A percentile compares a stretch with the other conserved stretches of the same genome.
Evolutionary conservation across 37 sponge, comb jelly and placozoan genomes (phyloP).

Genomic region (Aphrocallistes beatrix): DNA sequence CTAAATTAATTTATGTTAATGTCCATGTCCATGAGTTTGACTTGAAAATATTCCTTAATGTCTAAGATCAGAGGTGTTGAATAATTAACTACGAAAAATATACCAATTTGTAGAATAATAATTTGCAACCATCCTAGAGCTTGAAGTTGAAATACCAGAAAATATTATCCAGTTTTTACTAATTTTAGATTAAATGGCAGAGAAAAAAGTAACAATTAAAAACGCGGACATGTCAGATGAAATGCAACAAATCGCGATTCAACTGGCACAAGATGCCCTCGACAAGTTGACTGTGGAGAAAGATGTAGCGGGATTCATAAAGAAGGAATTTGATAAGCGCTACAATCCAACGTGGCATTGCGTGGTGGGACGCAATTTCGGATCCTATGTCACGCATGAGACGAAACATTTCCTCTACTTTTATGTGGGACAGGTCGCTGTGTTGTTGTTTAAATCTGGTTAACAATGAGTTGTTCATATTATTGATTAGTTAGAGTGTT

Average conservation of each 20-base stretch:
- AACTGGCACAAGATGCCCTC: slow-evolving; percentile 65
- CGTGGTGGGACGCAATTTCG: slow-evolving; percentile 98
- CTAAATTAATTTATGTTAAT: too few relatives aligned
- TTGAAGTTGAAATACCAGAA: too few relatives aligned
- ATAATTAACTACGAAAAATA: too few relatives aligned
- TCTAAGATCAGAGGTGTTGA: too few relatives aligned
- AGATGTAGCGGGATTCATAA: slow-evolving; percentile 96
- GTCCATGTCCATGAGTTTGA: too few relatives aligned
- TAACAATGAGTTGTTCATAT: too few relatives aligned
- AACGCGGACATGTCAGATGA: slow-evolving; percentile 99
- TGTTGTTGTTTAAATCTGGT: slow-evolving; percentile 98
- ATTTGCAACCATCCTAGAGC: too few relatives aligned
- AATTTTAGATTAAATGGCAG: too few relatives aligned
- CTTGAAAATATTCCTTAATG: too few relatives aligned
- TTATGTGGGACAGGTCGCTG: slow-evolving; percentile 96
- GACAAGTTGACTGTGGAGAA: slow-evolving; percentile 98
- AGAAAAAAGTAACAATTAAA: slow-evolving; percentile 90
- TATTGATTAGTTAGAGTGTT: too few relatives aligned
- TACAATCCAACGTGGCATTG: slow-evolving; percentile 99
- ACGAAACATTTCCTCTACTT: slow-evolving; percentile 99
- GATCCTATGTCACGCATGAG: slow-evolving; percentile 99
- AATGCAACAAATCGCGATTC: slow-evolving; percentile 94
- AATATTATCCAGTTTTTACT: too few relatives aligned
- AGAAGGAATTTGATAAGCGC: slow-evolving; percentile 99
- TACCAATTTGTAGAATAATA: too few relatives aligned